A percentile compares a stretch with the other conserved stretches of the same genome.
Conservation (phyloP, 2,888 invertebrate genomes). For the Pachycephus smyrnensis region DNA sequence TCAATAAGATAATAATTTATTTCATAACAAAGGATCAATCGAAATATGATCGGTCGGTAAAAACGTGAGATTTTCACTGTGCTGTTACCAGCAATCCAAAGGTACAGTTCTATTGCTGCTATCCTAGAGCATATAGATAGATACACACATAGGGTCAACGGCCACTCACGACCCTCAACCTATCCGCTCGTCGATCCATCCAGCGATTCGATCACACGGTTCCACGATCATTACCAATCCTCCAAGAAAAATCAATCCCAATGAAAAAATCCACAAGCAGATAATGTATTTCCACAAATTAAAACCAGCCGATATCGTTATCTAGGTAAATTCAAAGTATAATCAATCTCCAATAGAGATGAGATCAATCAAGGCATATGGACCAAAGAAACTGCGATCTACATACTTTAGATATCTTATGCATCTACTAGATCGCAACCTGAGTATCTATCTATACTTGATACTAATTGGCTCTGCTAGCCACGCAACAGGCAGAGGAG, state of each 20-base stretch:
- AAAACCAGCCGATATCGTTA: too few relatives aligned
- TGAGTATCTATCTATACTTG: not conserved
- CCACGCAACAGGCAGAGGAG: slow-evolving; percentile 25
- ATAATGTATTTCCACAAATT: not conserved
- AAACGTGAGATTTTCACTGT: not conserved
- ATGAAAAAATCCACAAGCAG: not conserved
- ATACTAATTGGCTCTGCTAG: not conserved
- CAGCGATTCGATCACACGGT: not conserved
- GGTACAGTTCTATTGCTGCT: not conserved
- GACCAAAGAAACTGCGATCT: not conserved
- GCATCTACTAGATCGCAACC: not conserved
- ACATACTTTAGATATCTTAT: not conserved
- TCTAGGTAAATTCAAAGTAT: not conserved
- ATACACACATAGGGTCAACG: slow-evolving; percentile 57
- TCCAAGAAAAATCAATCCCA: not conserved
- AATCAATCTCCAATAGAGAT: not conserved
- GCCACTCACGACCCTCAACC: slow-evolving; percentile 62
- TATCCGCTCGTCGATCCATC: slow-evolving; percentile 4
- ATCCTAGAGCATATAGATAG: slow-evolving; percentile 20
- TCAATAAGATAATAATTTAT: not conserved
- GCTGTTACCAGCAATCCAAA: not conserved
- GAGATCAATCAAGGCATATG: not conserved
- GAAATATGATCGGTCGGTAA: not conserved
- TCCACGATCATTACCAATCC: not conserved
- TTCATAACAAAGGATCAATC: not conserved